These are phyloP conservation scores for Melipona quadrifasciata DNA, from an alignment of 1,140 invertebrate species.

Conservation along the genomic window DNA sequence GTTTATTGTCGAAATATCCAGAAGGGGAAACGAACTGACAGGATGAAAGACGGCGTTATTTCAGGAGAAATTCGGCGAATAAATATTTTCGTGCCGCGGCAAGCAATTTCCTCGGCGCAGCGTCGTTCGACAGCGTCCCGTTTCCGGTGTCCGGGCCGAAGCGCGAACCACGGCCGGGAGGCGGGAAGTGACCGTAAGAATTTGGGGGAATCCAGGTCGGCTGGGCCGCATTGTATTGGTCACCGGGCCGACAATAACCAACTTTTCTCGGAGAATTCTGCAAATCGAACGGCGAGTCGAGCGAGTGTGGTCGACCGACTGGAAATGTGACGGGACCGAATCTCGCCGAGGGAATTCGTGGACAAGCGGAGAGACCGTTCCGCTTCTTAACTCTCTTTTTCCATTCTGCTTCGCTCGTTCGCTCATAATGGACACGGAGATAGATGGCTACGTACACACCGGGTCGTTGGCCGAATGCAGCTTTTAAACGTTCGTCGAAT, in stretches of 20 bases:
- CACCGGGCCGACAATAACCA: conserved; percentile 33
- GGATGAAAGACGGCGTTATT: conserved; percentile 55
- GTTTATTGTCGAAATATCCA: conserved; percentile 11
- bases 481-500: conserved; percentile 9
- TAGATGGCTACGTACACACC: conserved; percentile 17
- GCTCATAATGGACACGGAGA: conserved; percentile 33
- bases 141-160: conserved; percentile 31
- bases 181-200: conserved; percentile 51
- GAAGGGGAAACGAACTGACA: conserved; percentile 1
- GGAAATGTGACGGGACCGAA: conserved; percentile 51
- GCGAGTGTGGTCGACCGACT: conserved; percentile 28
- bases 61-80: conserved; percentile 68
- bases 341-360: conserved; percentile 24
- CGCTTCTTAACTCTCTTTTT: conserved; percentile 28
- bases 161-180: conserved; percentile 12
- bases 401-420: neutral
- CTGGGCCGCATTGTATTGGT: conserved; percentile 28
- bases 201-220: conserved; percentile 58
- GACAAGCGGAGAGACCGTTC: conserved; percentile 24
- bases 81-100: conserved; percentile 69
- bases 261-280: conserved; percentile 34
- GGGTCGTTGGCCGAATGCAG: conserved; percentile 13
- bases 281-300: conserved; percentile 53
- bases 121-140: conserved; percentile 41
- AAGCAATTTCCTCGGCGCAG: conserved; percentile 47